Evolutionary conservation across 1,140 invertebrate genomes (phyloP), one percentile per base, ranked within the genome.

Genomic region (Trypoxylus dichotomus): DNA sequence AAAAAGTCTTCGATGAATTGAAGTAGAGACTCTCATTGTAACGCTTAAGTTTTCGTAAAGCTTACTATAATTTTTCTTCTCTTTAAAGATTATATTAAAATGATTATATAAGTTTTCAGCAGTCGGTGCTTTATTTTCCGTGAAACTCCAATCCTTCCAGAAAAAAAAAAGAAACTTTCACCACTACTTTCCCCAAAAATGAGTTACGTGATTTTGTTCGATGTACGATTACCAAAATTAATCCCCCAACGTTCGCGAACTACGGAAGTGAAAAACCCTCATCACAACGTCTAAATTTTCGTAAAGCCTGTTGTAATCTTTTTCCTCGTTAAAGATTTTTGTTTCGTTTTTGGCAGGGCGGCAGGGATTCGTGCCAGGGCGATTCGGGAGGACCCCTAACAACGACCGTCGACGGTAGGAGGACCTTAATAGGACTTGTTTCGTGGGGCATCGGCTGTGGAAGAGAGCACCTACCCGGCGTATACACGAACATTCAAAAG

Each of bases 391-490:
- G 95, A 7, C 94, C 94, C 2, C 87, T 96, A 10, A 95, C 94
- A 1, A 91, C 94, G 84, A 91, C 93, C 10, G 87, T 95, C 58
- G 94, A 96, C 73, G 95, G 95, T 0, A 90, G 94, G 42, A 93
- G 92, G 85, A 94, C 94, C 10, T 88, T 96, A 2, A 95, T 96
- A 21, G 95, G 96, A 3, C 88, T 97, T 0, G 96, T 97, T 0
- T 96, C 94, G 0, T 97, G 95, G 95, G 95, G 95, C 54, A 96
- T 96, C 79, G 95, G 95, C 15, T 97, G 95, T 81, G 95, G 95
- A 6, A 88, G 95, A 15, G 94, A 96, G 84, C 94, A 96, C 84
- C 85, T 97, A n/a, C 94, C 94, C 0, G 95, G 95, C 11, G 94
- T 96, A 0, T 96, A 97, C 82, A 96, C 95, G 0, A 96, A 96